Evolutionary conservation across 2,888 invertebrate species (phyloP).

Genomic region (Plemyria rubiginata): DNA sequence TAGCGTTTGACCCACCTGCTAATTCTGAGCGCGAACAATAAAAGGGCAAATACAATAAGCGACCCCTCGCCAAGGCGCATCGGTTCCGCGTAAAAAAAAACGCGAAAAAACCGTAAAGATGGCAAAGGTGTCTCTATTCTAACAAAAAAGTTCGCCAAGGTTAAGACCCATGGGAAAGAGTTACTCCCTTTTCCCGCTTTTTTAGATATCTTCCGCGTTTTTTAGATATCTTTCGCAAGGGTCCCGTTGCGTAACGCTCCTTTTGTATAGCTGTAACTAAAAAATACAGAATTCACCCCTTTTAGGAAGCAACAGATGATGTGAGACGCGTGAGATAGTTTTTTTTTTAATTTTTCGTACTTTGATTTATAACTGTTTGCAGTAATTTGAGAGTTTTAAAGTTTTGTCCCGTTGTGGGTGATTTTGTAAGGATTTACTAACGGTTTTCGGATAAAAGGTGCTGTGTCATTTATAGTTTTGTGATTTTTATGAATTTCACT

Average conservation of each 20-base stretch:
- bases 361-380: constrained; percentile 83
- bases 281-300: constrained; percentile 72
- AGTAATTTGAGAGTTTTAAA: constrained; percentile 83
- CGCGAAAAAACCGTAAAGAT: constrained; percentile 78
- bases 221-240: constrained; percentile 70
- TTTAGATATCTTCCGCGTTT: constrained; percentile 72
- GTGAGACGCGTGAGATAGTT: constrained; percentile 78
- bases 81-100: constrained; percentile 60
- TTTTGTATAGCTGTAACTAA: constrained; percentile 56
- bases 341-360: constrained; percentile 62
- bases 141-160: constrained; percentile 75
- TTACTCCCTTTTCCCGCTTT: constrained; percentile 71
- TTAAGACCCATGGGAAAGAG: constrained; percentile 85
- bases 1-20: constrained; percentile 79
- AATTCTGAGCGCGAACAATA: constrained; percentile 66
- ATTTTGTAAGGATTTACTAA: constrained; percentile 66
- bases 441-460: constrained; percentile 62
- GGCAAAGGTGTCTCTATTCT: constrained; percentile 83
- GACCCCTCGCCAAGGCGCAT: constrained; percentile 68
- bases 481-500: constrained; percentile 29
- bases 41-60: constrained; percentile 61
- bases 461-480: constrained; percentile 46
- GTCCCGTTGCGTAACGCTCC: constrained; percentile 59
- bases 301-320: constrained; percentile 75
- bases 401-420: constrained; percentile 66